phyloP scores from a whole-genome alignment of 2,797 vertebrate genomes.

The Tamandua tetradactyla region DNA sequence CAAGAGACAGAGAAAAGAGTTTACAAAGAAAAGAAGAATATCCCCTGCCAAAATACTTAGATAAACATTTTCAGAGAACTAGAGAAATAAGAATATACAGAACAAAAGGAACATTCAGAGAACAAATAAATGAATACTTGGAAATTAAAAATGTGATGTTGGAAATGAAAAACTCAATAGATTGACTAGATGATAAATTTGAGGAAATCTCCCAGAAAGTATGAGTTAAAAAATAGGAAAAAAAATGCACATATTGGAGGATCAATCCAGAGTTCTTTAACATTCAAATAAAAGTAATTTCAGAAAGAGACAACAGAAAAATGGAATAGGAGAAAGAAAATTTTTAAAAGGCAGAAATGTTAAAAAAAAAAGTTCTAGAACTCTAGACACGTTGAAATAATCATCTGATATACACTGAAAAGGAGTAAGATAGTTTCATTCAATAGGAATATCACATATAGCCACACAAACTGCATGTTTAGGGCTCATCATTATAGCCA shows the following conservation, averaged over 20 bases:
- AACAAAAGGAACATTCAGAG: not conserved
- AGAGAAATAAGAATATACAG: not conserved
- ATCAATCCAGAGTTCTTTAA: not conserved
- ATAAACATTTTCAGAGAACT: conserved; percentile 25
- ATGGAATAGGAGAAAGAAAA: not conserved
- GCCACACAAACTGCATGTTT: not conserved
- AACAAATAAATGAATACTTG: not conserved
- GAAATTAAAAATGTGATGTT: not conserved
- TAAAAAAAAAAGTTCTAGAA: not conserved
- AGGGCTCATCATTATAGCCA: not conserved
- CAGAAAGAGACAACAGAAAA: not conserved
- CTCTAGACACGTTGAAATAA: not conserved
- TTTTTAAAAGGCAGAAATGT: not conserved
- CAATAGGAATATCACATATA: not conserved
- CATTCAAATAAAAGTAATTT: not conserved
- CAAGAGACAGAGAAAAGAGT: not conserved
- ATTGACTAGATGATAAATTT: not conserved
- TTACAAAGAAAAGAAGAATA: not conserved
- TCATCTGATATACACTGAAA: not conserved
- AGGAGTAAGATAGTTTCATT: not conserved
- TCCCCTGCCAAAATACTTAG: not conserved
- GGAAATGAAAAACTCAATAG: not conserved
- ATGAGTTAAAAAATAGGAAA: not conserved
- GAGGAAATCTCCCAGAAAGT: not conserved
- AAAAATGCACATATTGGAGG: not conserved